A percentile compares a stretch with the other conserved stretches of the same genome.
These are phyloP conservation scores for Diplogasteroides magnus DNA, from an alignment of 1,140 invertebrate genomes.

Conservation along the genomic window DNA sequence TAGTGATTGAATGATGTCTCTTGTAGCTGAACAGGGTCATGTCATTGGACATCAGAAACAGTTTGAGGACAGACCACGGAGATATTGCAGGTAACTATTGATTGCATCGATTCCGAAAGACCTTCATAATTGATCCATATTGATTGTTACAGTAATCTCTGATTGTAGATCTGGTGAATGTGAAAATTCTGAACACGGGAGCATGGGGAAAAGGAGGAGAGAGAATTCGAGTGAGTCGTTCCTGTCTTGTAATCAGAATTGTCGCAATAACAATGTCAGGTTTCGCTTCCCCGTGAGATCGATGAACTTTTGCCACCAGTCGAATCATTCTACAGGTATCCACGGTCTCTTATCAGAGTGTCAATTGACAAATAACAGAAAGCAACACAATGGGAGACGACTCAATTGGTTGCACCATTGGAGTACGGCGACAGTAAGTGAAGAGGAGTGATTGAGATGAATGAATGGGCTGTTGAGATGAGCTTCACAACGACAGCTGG, in stretches of 20 bases:
- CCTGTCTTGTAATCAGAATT: constrained; percentile 1
- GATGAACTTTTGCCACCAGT: constrained; percentile 96
- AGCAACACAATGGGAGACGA: constrained; percentile 91
- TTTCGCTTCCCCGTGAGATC: constrained; percentile 88
- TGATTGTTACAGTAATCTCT: constrained; percentile 4
- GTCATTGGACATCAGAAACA: constrained; percentile 52
- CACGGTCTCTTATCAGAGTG: no score
- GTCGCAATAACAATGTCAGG: constrained; percentile 75
- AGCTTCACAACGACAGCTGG: constrained; percentile 78
- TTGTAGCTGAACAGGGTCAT: constrained; percentile 71
- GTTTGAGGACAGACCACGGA: constrained; percentile 48
- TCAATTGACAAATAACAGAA: no score
- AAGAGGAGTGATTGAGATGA: background rate
- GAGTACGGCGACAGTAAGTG: constrained; percentile 84
- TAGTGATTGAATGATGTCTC: background rate
- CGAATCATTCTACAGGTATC: no score
- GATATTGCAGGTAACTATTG: constrained; percentile 20
- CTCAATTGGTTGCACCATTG: constrained; percentile 99
- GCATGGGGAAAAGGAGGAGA: constrained; percentile 83
- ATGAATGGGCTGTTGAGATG: constrained; percentile 62
- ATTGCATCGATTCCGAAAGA: background rate
- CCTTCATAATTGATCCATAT: background rate
- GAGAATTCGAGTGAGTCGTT: constrained; percentile 11
- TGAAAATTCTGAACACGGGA: constrained; percentile 91
- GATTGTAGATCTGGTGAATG: constrained; percentile 60